Base-by-base conservation (phyloP, 2,888 invertebrate species). In the Carcina quercana region DNA sequence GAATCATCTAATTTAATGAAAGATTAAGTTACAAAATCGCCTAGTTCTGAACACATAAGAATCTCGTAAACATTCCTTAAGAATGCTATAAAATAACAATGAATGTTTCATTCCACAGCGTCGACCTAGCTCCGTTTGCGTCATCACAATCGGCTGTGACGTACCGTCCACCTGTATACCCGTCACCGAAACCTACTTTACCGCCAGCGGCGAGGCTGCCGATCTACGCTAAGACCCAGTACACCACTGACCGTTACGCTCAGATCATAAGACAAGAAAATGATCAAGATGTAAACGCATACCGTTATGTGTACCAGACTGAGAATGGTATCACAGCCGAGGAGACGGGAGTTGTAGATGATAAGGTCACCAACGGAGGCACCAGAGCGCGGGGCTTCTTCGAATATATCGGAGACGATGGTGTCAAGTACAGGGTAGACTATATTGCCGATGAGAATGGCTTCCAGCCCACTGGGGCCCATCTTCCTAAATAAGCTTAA, bases 371-470 rank as follows among this genome's bases (percentile, higher is more conserved):
- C 11, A 82, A 79, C 2, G 87, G 87, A 38, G 88, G 87, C 1
- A 86, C 90, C 28, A 84, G 85, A 33, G 87, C 89, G 1, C 82
- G 75, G 34, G 91, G 91, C 2, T 90, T 88, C 56, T 91, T 86
- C 56, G 86, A 89, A 47, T 91, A 89, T 56, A 86, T 90, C 1
- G 90, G 89, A 1, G 88, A 88, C 30, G 86, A 89, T 51, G 88
- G 88, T 33, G 55, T 76, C 2, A 80, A 80, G 22, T 86, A 88
- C 55, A 70, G 85, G 32, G 83, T 88, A 5, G 84, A 85, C 44
- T 89, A 88, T 48, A 76, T 79, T 3, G 88, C 89, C 21, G 88
- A 88, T 47, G 88, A 88, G 53, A 87, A 88, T 38, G 88, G 88
- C 13, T 87, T 84, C 59, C 67, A 73, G 33, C 79, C 87, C 0